Evolutionary conservation across 2,113 vertebrate genomes (phyloP), one percentile per base, ranked within the genome.

Genomic region (Oncorhynchus kisutch): DNA sequence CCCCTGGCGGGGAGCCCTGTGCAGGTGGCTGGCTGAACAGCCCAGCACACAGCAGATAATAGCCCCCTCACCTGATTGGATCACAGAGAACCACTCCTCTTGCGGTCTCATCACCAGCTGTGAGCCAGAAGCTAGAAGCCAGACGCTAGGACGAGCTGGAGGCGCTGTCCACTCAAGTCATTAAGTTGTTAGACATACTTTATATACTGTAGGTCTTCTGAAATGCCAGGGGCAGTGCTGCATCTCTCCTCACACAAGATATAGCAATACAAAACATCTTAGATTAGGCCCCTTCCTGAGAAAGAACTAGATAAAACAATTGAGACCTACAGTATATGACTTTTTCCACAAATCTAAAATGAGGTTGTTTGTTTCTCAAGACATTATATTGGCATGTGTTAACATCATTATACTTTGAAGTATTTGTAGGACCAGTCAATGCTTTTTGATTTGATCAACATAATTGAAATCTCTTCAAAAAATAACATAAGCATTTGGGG

Each of bases 131-230:
- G 67, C 74, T 76, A 1, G 70, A 11, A 68, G 62, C 71, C 70
- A 45, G 39, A 45, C 39, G 39, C 39, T 11, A 51, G 27, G 71
- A 51, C 62, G 51, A 45, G 25, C 29, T 39, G 3, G 2, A 80
- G 49, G 70, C 76, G 80, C 67, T 73, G 79, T 29, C 69, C 81
- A 77, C 78, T 81, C 70, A 69, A 80, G 74, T 78, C 79, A 83
- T 77, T 73, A 60, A 84, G 81, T 87, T 82, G 87, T 91, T 87
- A 86, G 80, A 88, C 81, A 84, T 82, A 79, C 68, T 65, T 60
- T 24, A 76, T 82, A 78, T 45, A 45, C 39, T 45, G 9, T 81
- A 75, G 76, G 70, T 68, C 81, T 25, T 0, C 67, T 20, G 67
- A 34, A n/a, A 31, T 20, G 29, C 27, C 31, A 31, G 12, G 67